Evolutionary conservation across 2,797 vertebrate species (phyloP).

Genomic region (Oreochromis grahami): DNA sequence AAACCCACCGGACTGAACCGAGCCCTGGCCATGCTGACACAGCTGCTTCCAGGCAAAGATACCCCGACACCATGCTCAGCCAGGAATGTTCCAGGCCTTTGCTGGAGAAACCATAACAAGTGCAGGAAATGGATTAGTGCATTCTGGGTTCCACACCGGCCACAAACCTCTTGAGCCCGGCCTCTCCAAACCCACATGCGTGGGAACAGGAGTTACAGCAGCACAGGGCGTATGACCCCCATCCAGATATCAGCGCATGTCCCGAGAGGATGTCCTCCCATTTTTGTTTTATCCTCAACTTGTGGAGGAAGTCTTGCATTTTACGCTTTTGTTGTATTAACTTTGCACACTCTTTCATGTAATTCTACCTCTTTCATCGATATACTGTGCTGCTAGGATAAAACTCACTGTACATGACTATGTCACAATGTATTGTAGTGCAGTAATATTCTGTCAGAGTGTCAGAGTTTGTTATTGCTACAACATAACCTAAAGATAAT

Average conservation of each 20-base stretch:
- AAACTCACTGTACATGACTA: background rate
- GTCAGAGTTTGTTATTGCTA: background rate
- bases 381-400: background rate
- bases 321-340: background rate
- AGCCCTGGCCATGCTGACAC: conserved; percentile 82
- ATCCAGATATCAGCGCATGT: conserved; percentile 18
- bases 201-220: conserved; percentile 53
- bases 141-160: conserved; percentile 78
- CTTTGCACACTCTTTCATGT: background rate
- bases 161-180: conserved; percentile 51
- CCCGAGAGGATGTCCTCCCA: conserved; percentile 7
- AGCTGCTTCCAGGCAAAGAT: conserved; percentile 74
- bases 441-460: background rate
- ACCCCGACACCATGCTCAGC: conserved; percentile 50
- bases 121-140: conserved; percentile 90
- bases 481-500: background rate
- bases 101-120: conserved; percentile 90
- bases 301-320: background rate
- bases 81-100: conserved; percentile 76
- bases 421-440: background rate
- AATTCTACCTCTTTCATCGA: background rate
- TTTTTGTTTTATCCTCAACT: background rate
- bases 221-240: conserved; percentile 17
- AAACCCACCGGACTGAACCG: conserved; percentile 37
- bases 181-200: conserved; percentile 75